phyloP scores from a whole-genome alignment of 2,888 invertebrate species.

The Pyrocoelia pectoralis region DNA sequence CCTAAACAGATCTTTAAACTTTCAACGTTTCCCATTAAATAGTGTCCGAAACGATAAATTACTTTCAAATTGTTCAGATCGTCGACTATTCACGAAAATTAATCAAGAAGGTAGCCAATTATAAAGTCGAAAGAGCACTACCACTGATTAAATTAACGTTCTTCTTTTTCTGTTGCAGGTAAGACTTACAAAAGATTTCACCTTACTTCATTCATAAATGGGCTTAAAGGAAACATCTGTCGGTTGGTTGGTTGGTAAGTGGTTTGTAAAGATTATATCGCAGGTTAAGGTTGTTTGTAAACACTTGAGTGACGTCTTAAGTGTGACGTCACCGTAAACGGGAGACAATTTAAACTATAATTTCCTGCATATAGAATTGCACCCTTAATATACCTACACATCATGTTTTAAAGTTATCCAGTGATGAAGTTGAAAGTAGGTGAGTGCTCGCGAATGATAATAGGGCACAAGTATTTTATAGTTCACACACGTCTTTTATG shows the following conservation, averaged over 20 bases:
- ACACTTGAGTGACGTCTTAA: conserved; percentile 34
- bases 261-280: conserved; percentile 38
- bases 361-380: conserved; percentile 8
- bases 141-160: background rate
- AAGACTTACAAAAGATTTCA: conserved; percentile 9
- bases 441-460: conserved; percentile 57
- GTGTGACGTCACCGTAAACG: conserved; percentile 28
- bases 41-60: conserved; percentile 43
- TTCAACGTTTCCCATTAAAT: conserved; percentile 39
- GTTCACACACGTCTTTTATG: conserved; percentile 56
- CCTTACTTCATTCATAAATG: conserved; percentile 22
- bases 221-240: conserved; percentile 21
- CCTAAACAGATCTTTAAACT: conserved; percentile 36
- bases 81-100: conserved; percentile 41
- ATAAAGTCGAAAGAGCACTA: conserved; percentile 25
- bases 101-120: conserved; percentile 41
- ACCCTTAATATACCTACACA: background rate
- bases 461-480: conserved; percentile 55
- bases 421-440: conserved; percentile 28
- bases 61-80: conserved; percentile 42
- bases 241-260: conserved; percentile 26
- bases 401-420: conserved; percentile 8
- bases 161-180: conserved; percentile 4
- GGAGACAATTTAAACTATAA: conserved; percentile 7
- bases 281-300: conserved; percentile 36